phyloP scores from a whole-genome alignment of 2,113 vertebrate species.

The Spilogale gracilis region DNA sequence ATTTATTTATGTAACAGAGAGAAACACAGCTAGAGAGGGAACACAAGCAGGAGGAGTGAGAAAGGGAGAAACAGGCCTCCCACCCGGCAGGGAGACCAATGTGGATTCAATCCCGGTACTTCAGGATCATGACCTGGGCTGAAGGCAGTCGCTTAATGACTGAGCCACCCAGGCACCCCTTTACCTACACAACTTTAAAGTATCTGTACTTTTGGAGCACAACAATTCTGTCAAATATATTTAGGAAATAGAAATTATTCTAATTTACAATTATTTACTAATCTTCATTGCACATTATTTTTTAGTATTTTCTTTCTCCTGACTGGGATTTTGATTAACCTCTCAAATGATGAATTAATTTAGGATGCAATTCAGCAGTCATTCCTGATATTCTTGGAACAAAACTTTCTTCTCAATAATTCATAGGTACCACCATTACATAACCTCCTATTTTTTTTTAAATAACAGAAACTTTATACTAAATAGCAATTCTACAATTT shows the following conservation, averaged over 20 bases:
- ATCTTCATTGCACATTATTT: constrained; percentile 8
- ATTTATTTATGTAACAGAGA: too few species aligned
- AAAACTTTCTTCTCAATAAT: neutral
- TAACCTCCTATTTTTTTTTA: constrained; percentile 24
- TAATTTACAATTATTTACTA: constrained; percentile 8
- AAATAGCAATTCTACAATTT: constrained; percentile 1
- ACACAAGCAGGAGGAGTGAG: too few species aligned
- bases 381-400: constrained; percentile 41
- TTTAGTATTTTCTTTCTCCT: constrained; percentile 28
- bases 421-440: neutral
- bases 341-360: constrained; percentile 2
- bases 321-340: neutral
- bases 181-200: constrained; percentile 22
- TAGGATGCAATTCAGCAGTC: neutral
- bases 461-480: constrained; percentile 24
- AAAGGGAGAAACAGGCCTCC: too few species aligned
- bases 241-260: constrained; percentile 26
- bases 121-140: too few species aligned
- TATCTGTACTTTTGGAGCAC: neutral
- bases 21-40: too few species aligned
- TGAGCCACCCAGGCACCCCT: neutral
- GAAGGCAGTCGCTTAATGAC: too few species aligned
- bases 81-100: too few species aligned
- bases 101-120: too few species aligned
- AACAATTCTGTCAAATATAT: neutral